A percentile compares a stretch with the other conserved stretches of the same genome.
Evolutionary conservation across 2,797 vertebrate species (phyloP).

Genomic region (Liasis olivaceus): DNA sequence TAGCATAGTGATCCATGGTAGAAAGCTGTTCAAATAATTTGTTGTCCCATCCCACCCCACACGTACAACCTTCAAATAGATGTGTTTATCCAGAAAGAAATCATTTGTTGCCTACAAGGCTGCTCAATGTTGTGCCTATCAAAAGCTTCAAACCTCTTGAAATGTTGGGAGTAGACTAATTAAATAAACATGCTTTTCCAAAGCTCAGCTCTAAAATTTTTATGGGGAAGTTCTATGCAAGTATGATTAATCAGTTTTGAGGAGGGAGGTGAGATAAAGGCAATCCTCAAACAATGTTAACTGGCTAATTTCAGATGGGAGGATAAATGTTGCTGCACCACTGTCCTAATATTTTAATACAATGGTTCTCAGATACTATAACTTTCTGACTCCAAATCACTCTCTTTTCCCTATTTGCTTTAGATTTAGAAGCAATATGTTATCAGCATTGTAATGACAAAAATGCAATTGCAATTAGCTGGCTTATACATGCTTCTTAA

Average conservation of each 20-base stretch:
- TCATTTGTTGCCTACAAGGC: conserved; percentile 58
- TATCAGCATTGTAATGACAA: neutral
- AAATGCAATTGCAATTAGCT: neutral
- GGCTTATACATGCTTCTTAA: neutral
- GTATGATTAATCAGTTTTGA: conserved; percentile 30
- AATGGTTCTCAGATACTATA: neutral
- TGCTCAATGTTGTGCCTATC: conserved; percentile 44
- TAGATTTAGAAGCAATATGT: neutral
- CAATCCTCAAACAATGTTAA: conserved; percentile 45
- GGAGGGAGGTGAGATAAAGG: conserved; percentile 6
- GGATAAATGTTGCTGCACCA: neutral
- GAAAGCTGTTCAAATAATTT: conserved; percentile 59
- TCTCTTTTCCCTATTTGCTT: neutral
- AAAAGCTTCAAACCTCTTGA: conserved; percentile 55
- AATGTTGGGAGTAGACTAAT: conserved; percentile 54
- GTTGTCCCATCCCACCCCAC: conserved; percentile 40
- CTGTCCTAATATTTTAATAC: neutral
- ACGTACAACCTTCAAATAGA: conserved; percentile 38
- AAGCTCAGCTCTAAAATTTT: conserved; percentile 58
- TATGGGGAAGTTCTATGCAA: conserved; percentile 32
- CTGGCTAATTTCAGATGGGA: conserved; percentile 8
- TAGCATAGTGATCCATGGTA: conserved; percentile 45
- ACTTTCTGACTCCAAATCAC: conserved; percentile 17
- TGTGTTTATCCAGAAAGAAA: conserved; percentile 65
- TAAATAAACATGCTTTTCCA: conserved; percentile 45